Conservation (phyloP, 2,113 vertebrate genomes). For the Nanger granti region DNA sequence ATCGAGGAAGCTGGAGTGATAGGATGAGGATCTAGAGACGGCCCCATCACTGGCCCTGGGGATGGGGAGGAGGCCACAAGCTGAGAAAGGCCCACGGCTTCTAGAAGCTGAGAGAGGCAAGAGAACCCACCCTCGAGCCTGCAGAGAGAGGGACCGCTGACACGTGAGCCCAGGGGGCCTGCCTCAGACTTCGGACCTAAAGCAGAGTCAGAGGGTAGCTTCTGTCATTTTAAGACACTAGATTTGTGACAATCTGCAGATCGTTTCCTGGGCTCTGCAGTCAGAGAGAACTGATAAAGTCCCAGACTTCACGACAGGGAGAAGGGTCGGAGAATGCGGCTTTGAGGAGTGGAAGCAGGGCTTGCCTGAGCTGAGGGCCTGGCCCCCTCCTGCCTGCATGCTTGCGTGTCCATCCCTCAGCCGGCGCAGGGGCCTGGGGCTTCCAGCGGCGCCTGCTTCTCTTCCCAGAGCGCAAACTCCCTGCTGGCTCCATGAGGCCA, state of each 20-base stretch:
- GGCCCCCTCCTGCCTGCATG: background rate
- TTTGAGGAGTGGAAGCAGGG: background rate
- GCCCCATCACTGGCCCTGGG: background rate
- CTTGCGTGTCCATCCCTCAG: fast-evolving
- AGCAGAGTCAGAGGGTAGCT: background rate
- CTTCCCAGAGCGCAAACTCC: background rate
- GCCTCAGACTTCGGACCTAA: background rate
- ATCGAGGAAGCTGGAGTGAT: background rate
- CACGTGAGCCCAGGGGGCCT: background rate
- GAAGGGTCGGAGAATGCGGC: background rate
- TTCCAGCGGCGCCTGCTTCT: background rate
- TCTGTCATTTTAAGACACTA: background rate
- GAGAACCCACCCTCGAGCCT: background rate
- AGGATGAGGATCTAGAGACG: fast-evolving
- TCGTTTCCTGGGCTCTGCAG: background rate
- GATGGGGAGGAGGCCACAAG: background rate
- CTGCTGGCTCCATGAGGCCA: background rate
- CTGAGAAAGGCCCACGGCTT: background rate
- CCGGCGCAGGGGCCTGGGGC: too few species aligned
- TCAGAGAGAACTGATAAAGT: background rate
- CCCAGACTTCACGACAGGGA: background rate
- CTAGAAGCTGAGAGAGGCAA: background rate
- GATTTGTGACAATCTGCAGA: background rate
- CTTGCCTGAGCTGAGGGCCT: background rate
- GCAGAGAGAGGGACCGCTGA: background rate